These are phyloP conservation scores for Aricia artaxerxes DNA, from an alignment of 2,888 invertebrate genomes.

Conservation along the genomic window DNA sequence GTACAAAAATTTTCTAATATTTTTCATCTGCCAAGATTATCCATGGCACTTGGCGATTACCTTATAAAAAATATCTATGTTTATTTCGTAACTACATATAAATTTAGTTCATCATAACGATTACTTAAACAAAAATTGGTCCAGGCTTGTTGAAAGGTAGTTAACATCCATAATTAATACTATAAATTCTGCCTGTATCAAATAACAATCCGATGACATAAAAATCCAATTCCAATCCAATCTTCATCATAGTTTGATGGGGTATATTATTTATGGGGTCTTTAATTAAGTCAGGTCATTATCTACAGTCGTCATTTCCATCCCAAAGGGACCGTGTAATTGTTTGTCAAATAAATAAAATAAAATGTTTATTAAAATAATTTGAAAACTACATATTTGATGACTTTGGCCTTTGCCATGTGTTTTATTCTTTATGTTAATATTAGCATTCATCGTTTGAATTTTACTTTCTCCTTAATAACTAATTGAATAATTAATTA, in stretches of 20 bases:
- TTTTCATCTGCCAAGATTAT: too few relatives aligned
- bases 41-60: too few relatives aligned
- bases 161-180: not conserved
- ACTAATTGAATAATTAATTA: not conserved
- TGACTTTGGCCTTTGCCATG: not conserved
- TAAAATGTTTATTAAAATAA: slow-evolving; percentile 75
- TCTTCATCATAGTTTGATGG: slow-evolving; percentile 42
- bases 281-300: slow-evolving; percentile 43
- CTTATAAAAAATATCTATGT: not conserved
- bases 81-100: not conserved
- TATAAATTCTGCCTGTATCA: not conserved
- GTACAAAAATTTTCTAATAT: too few relatives aligned
- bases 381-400: not conserved
- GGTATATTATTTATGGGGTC: slow-evolving; percentile 45
- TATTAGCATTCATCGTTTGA: not conserved
- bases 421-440: slow-evolving; percentile 6
- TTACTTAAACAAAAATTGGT: not conserved
- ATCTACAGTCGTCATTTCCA: slow-evolving; percentile 68
- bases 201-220: slow-evolving; percentile 38
- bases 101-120: not conserved
- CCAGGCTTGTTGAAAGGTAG: not conserved
- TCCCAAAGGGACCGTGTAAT: slow-evolving; percentile 78
- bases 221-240: slow-evolving; percentile 37
- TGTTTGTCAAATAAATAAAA: slow-evolving; percentile 80
- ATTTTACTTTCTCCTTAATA: not conserved